Base-by-base conservation (phyloP, 2,888 invertebrate genomes). In the Hydriomena furcata region DNA sequence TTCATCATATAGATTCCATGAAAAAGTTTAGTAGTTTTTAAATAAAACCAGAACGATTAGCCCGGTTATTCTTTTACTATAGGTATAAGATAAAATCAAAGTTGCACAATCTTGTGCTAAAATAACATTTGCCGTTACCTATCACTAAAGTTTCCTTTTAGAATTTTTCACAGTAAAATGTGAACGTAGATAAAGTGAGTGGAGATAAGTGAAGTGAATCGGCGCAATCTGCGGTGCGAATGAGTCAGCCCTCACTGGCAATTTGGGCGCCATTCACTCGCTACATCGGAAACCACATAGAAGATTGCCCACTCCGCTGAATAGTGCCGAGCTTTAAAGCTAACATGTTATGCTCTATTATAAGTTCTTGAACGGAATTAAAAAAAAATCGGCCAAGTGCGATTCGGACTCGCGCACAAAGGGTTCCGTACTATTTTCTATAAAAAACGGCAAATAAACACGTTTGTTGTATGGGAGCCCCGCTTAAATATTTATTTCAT, bases 251-350 rank as follows among this genome's bases (percentile, higher is more conserved):
- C 79, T 81, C 77, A 70, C 70, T 72, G 68, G 78, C 83, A 87
- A 87, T 86, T 86, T 87, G 73, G 76, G 60, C 72, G 72, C 84
- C 70, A 86, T 85, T 87, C 86, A 85, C 61, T 65, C 60, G 63
- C 65, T 73, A 69, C 75, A 78, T 77, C 81, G 84, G 82, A 84
- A 84, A 77, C 83, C 82, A 73, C 79, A 80, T 68, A 76, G 79
- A 81, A 79, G 77, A 76, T 80, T 74, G 71, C 73, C 76, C 77
- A 73, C 75, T 76, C 66, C 64, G 57, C 52, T 73, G 73, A 79
- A 78, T 76, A 69, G 73, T 68, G 70, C 61, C 60, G 55, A 55
- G 67, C 69, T 76, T 71, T 74, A 78, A 77, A 76, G 73, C 70
- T 44, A 53, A 61, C 65, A 61, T 65, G 66, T 71, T 65, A 71